These are phyloP conservation scores for Artibeus jamaicensis DNA, from an alignment of 2,797 vertebrate genomes.

Conservation along the genomic window DNA sequence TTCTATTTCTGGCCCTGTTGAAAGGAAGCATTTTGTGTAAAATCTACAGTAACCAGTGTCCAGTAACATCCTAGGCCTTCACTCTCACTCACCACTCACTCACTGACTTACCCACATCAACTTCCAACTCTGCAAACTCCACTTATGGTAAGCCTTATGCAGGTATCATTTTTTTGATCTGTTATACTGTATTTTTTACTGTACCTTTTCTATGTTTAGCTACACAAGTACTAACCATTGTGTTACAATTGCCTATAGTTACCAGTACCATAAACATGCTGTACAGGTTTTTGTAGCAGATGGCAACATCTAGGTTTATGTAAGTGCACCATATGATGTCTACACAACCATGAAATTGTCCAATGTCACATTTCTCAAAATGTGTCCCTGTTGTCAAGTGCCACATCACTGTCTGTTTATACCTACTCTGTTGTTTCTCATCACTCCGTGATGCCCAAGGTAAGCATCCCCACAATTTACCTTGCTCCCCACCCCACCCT, in stretches of 20 bases:
- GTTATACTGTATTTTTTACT: background rate
- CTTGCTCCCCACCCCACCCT: background rate
- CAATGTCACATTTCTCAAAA: background rate
- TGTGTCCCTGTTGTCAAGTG: rapidly evolving
- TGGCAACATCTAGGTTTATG: background rate
- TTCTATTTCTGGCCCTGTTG: background rate
- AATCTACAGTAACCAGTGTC: background rate
- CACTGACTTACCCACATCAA: background rate
- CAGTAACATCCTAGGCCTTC: background rate
- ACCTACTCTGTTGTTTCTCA: background rate
- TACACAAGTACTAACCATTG: background rate
- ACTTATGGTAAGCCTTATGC: background rate
- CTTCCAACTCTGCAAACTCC: background rate
- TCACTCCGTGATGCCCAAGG: background rate
- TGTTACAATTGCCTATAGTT: background rate
- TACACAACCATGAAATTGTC: background rate
- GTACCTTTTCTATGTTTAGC: background rate
- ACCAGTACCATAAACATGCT: background rate
- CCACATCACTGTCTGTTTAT: background rate
- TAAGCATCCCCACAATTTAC: background rate
- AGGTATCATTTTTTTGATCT: background rate
- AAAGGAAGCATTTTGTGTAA: background rate
- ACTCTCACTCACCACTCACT: background rate
- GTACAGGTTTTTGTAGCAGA: background rate
- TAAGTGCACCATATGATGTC: background rate